Percentiles rank a stretch among this genome's conserved stretches.
These are phyloP conservation scores for Sylvietta virens DNA, from an alignment of 2,113 vertebrate genomes.

Conservation along the genomic window DNA sequence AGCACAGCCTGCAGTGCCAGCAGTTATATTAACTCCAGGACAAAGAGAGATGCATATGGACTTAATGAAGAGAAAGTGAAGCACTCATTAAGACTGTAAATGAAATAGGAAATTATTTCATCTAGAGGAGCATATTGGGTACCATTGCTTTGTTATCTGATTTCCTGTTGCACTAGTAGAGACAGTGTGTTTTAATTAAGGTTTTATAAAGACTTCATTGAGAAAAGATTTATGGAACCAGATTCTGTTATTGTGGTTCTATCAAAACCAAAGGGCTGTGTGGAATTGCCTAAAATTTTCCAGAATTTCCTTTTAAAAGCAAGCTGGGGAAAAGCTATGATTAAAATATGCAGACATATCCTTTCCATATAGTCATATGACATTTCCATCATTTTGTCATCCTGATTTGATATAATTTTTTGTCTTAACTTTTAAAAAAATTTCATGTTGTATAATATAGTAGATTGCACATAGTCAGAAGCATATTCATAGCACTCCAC, in stretches of 20 bases:
- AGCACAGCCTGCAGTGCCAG: background rate
- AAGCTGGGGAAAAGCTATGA: background rate
- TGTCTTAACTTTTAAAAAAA: background rate
- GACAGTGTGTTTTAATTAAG: background rate
- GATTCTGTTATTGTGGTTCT: background rate
- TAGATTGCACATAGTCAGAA: background rate
- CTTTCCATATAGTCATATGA: background rate
- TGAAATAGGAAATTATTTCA: slow-evolving; percentile 24
- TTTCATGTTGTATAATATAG: background rate
- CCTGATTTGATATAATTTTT: background rate
- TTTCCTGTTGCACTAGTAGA: background rate
- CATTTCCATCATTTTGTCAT: background rate
- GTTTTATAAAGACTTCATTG: background rate
- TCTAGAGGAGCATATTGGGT: background rate
- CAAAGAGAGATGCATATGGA: background rate
- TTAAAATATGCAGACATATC: background rate
- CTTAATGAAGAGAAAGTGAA: slow-evolving; percentile 7
- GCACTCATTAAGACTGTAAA: background rate
- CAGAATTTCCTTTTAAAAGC: background rate
- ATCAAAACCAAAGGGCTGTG: background rate
- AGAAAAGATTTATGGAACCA: background rate
- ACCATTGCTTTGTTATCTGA: background rate
- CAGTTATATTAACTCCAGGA: background rate
- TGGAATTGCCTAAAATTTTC: background rate
- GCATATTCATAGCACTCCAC: background rate